Conservation (phyloP, 2,113 vertebrate species). For the Hyperopisus bebe region DNA sequence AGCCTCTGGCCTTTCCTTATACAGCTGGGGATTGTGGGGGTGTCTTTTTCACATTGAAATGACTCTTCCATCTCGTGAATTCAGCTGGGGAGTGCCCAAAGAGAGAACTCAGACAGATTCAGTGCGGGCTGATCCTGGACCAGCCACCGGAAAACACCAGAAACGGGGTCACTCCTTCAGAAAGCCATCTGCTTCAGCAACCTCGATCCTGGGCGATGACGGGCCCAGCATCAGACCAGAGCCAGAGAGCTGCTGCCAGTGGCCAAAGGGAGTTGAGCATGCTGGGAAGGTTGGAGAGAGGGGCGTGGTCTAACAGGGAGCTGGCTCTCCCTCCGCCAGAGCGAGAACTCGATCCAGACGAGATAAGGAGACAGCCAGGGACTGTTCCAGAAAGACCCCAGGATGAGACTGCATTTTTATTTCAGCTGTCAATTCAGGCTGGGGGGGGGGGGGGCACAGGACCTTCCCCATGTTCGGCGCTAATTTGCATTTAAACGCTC, state of each 20-base stretch:
- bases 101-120: neutral
- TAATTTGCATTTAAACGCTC: constrained; percentile 2
- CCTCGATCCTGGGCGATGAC: neutral
- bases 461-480: neutral
- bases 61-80: neutral
- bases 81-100: neutral
- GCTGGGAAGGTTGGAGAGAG: neutral
- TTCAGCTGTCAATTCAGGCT: neutral
- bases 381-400: neutral
- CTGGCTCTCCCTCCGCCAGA: neutral
- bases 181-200: neutral
- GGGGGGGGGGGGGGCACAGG: neutral
- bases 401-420: neutral
- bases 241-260: neutral
- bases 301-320: neutral
- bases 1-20: constrained; percentile 1
- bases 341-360: neutral
- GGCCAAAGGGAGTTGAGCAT: neutral
- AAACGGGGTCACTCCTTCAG: neutral
- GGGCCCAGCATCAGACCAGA: neutral
- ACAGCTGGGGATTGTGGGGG: neutral
- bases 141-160: neutral
- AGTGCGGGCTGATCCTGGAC: neutral
- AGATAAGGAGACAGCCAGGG: neutral
- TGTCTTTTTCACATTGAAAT: neutral